Conservation (phyloP, 2,797 vertebrate genomes). For the Sorex maritimensis region DNA sequence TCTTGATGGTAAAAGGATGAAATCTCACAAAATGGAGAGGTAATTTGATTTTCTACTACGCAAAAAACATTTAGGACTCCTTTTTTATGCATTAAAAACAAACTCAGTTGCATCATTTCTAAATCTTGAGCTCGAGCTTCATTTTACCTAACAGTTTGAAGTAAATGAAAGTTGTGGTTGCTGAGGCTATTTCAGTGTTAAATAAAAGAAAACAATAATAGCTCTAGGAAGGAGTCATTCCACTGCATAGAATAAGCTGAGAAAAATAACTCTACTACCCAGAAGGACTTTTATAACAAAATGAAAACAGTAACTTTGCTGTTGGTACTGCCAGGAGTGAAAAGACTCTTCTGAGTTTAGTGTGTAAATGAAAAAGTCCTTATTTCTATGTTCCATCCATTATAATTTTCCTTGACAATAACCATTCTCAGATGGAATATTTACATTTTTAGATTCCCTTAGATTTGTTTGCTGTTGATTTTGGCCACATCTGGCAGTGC, state of each 20-base stretch:
- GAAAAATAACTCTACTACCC: slow-evolving; percentile 47
- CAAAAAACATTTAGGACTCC: slow-evolving; percentile 29
- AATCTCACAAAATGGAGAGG: slow-evolving; percentile 39
- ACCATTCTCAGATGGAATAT: slow-evolving; percentile 72
- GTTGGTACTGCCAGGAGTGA: slow-evolving; percentile 66
- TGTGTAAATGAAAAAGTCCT: slow-evolving; percentile 73
- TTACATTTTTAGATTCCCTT: slow-evolving; percentile 17
- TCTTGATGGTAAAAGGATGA: slow-evolving; percentile 43
- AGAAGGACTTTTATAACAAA: slow-evolving; percentile 71
- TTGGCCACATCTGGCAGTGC: too few relatives aligned
- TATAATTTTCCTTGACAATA: slow-evolving; percentile 78
- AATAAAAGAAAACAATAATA: slow-evolving; percentile 74
- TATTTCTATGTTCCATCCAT: slow-evolving; percentile 79
- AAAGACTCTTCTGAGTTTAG: slow-evolving; percentile 81
- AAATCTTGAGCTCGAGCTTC: slow-evolving; percentile 56
- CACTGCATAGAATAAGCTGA: slow-evolving; percentile 62
- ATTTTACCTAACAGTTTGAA: slow-evolving; percentile 75
- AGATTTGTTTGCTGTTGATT: too few relatives aligned
- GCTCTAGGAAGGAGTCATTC: slow-evolving; percentile 74
- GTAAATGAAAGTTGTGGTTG: slow-evolving; percentile 62
- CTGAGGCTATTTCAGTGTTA: slow-evolving; percentile 67
- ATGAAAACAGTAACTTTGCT: slow-evolving; percentile 68
- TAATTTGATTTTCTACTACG: slow-evolving; percentile 28
- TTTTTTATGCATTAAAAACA: slow-evolving; percentile 58
- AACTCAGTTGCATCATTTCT: slow-evolving; percentile 21